Evolutionary conservation across 1,140 invertebrate genomes (phyloP).

Genomic region (Heliconius congener): DNA sequence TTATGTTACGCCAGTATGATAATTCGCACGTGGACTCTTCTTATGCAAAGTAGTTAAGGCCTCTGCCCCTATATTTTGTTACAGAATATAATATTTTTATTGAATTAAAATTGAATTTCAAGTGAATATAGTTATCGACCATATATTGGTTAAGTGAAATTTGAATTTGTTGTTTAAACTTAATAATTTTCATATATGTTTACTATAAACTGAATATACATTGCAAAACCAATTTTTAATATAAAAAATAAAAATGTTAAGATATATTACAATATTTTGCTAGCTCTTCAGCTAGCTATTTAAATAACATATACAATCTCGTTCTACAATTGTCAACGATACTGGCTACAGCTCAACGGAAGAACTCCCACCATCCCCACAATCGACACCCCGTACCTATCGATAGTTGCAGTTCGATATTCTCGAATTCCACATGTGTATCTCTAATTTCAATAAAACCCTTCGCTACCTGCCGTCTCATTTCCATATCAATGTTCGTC

Average conservation of each 20-base stretch:
- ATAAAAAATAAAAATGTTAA: background rate
- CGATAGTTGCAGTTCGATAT: conserved; percentile 57
- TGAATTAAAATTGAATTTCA: conserved; percentile 7
- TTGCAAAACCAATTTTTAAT: background rate
- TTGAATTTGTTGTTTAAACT: background rate
- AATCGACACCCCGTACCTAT: conserved; percentile 38
- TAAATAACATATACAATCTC: background rate
- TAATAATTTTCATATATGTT: background rate
- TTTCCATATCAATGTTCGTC: conserved; percentile 78
- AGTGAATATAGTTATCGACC: background rate
- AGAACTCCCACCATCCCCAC: conserved; percentile 50
- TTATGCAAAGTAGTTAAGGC: conserved; percentile 64
- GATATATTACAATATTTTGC: background rate
- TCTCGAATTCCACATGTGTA: conserved; percentile 72
- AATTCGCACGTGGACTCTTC: conserved; percentile 77
- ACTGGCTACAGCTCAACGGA: background rate
- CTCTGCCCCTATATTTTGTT: conserved; percentile 22
- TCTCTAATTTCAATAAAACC: conserved; percentile 79
- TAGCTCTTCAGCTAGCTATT: too few species aligned
- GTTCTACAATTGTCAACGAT: background rate
- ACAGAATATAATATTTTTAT: conserved; percentile 17
- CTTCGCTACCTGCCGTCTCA: conserved; percentile 73
- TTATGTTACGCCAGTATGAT: conserved; percentile 59
- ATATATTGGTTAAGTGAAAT: background rate
- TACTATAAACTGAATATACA: too few species aligned